phyloP scores from a whole-genome alignment of 2,888 invertebrate genomes.

The Scaptomyza tumidula region DNA sequence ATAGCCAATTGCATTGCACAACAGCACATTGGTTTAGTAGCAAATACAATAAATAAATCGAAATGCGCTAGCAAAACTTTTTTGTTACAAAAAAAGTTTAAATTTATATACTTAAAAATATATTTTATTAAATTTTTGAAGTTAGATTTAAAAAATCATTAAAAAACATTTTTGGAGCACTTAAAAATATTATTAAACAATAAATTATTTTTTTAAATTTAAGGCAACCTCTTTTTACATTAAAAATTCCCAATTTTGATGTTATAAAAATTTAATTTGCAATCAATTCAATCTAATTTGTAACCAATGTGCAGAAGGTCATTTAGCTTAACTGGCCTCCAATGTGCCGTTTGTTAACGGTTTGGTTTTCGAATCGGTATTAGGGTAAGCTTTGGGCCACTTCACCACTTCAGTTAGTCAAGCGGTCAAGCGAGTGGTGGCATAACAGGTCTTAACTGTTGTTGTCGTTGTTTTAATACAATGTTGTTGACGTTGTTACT shows the following conservation, averaged over 20 bases:
- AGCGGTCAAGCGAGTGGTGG: too few species aligned
- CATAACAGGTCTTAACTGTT: slow-evolving; percentile 66
- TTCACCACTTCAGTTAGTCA: slow-evolving; percentile 56
- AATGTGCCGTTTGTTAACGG: slow-evolving; percentile 50
- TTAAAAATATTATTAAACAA: too few species aligned
- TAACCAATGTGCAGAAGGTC: slow-evolving; percentile 7
- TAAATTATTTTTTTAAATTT: too few species aligned
- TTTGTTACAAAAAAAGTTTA: neutral
- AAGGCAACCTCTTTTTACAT: neutral
- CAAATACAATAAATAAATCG: neutral
- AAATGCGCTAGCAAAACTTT: neutral
- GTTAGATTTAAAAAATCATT: too few species aligned
- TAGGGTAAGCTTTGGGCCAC: slow-evolving; percentile 36
- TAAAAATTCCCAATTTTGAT: neutral
- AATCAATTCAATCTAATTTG: neutral
- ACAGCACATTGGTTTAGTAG: slow-evolving; percentile 29
- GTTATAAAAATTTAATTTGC: neutral
- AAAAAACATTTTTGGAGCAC: too few species aligned
- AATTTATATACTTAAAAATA: too few species aligned
- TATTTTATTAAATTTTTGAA: too few species aligned
- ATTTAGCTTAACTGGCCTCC: slow-evolving; percentile 56
- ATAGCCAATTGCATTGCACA: slow-evolving; percentile 30
- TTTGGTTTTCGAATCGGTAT: slow-evolving; percentile 45
- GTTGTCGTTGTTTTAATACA: slow-evolving; percentile 12
- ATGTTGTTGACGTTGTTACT: slow-evolving; percentile 17